A percentile compares a stretch with the other conserved stretches of the same genome.
Evolutionary conservation across 1,140 invertebrate species (phyloP).

Genomic region (Drosophila parabipectinata): DNA sequence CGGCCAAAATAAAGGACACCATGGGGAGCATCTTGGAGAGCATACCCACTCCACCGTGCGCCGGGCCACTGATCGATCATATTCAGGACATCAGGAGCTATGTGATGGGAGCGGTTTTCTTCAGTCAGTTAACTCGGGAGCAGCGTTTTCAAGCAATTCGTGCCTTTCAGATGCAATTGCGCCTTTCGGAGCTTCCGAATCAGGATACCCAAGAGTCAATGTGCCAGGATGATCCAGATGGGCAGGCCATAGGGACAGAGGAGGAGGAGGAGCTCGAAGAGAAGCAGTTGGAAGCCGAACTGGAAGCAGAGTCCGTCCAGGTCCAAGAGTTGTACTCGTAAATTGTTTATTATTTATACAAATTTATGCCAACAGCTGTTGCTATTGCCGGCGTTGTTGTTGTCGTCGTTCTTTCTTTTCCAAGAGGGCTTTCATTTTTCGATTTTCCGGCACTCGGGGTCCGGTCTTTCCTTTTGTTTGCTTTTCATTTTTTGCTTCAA

Average conservation of each 20-base stretch:
- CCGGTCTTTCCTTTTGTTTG: conserved; percentile 47
- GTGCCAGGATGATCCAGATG: neutral
- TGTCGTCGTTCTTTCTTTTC: conserved; percentile 33
- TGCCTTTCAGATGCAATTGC: conserved; percentile 35
- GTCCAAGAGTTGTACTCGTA: conserved; percentile 35
- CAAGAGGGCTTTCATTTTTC: conserved; percentile 16
- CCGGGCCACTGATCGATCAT: conserved; percentile 18
- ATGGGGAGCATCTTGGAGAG: conserved; percentile 22
- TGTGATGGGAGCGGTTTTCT: conserved; percentile 19
- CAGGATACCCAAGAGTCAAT: neutral
- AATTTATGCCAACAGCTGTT: conserved; percentile 77
- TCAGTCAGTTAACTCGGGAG: conserved; percentile 33
- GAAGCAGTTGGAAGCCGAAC: neutral
- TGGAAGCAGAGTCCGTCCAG: neutral
- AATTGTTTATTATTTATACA: conserved; percentile 77
- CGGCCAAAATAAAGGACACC: conserved; percentile 17
- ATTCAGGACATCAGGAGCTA: conserved; percentile 31
- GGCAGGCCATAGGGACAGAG: neutral
- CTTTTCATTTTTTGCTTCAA: conserved; percentile 75
- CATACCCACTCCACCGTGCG: conserved; percentile 18
- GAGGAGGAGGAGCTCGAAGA: neutral
- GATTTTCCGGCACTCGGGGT: conserved; percentile 22
- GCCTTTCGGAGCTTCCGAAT: neutral
- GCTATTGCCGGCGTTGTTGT: conserved; percentile 36
- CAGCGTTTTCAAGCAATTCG: conserved; percentile 36